Percentiles rank a stretch among this genome's conserved stretches.
phyloP scores from a whole-genome alignment of 2,888 invertebrate genomes.

The Heliconius sara region DNA sequence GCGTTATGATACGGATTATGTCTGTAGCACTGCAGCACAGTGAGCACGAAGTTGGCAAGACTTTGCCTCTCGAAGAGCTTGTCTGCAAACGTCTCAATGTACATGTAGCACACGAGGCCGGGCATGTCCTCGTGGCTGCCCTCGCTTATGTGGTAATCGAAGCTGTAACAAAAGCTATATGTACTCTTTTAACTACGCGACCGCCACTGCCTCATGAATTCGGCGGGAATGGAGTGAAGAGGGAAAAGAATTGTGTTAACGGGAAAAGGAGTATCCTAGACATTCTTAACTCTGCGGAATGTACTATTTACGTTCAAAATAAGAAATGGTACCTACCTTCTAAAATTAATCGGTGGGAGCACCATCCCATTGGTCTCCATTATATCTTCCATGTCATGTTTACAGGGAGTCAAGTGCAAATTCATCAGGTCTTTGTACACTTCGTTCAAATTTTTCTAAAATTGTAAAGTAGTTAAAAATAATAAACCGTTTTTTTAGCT shows the following conservation, averaged over 20 bases:
- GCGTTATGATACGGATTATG: constrained; percentile 85
- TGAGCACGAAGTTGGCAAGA: constrained; percentile 79
- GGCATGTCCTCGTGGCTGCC: constrained; percentile 79
- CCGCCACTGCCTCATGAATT: no score
- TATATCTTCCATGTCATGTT: constrained; percentile 76
- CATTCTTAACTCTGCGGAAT: no score
- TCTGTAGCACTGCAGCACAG: constrained; percentile 77
- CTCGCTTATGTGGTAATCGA: constrained; percentile 82
- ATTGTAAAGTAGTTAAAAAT: background rate
- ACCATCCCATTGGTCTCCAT: constrained; percentile 68
- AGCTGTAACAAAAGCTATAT: constrained; percentile 62
- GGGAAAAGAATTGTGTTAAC: no score
- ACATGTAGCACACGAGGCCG: constrained; percentile 81
- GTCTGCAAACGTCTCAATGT: constrained; percentile 74
- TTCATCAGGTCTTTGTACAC: constrained; percentile 73
- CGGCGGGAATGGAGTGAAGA: no score
- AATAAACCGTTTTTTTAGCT: no score
- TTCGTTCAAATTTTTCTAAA: constrained; percentile 71
- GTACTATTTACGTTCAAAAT: no score
- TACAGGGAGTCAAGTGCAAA: constrained; percentile 81
- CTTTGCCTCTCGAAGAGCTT: constrained; percentile 64
- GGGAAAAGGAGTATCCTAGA: no score
- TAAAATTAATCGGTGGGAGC: constrained; percentile 73
- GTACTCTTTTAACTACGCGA: no score
- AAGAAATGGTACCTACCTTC: constrained; percentile 60